These are phyloP conservation scores for Gambusia yucatana DNA, from an alignment of 2,797 vertebrate genomes.

Conservation along the genomic window DNA sequence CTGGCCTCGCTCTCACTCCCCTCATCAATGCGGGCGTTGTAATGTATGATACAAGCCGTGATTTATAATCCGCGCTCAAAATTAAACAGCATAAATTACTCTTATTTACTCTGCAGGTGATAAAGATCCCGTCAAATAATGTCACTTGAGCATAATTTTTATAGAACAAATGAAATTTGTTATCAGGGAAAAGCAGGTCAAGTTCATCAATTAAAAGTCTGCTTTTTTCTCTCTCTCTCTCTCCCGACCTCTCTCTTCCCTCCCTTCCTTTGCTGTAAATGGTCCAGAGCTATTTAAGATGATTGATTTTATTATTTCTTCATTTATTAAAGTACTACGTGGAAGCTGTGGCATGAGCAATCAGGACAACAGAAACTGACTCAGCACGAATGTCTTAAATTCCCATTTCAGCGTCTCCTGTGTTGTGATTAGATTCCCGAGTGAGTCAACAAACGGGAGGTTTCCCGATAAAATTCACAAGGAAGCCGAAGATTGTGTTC, in stretches of 20 bases:
- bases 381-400: slow-evolving; percentile 73
- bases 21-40: slow-evolving; percentile 75
- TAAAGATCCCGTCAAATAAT: slow-evolving; percentile 87
- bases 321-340: slow-evolving; percentile 82
- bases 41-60: slow-evolving; percentile 78
- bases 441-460: not conserved
- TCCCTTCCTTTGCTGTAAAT: slow-evolving; percentile 61
- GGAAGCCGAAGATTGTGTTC: slow-evolving; percentile 32
- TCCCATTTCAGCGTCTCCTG: slow-evolving; percentile 54
- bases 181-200: slow-evolving; percentile 85
- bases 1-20: slow-evolving; percentile 67
- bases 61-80: slow-evolving; percentile 82
- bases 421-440: slow-evolving; percentile 43
- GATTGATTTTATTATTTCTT: slow-evolving; percentile 87
- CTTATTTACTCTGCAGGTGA: slow-evolving; percentile 87
- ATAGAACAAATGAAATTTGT: slow-evolving; percentile 87
- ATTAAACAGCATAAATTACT: slow-evolving; percentile 87
- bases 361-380: slow-evolving; percentile 80
- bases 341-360: slow-evolving; percentile 74
- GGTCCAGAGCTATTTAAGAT: slow-evolving; percentile 78
- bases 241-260: not conserved
- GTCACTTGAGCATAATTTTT: slow-evolving; percentile 87
- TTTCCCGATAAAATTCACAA: slow-evolving; percentile 22
- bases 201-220: slow-evolving; percentile 85
- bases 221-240: slow-evolving; percentile 40